These are phyloP conservation scores for Marasmarcha lunaedactyla DNA, from an alignment of 2,888 invertebrate species.

Conservation along the genomic window DNA sequence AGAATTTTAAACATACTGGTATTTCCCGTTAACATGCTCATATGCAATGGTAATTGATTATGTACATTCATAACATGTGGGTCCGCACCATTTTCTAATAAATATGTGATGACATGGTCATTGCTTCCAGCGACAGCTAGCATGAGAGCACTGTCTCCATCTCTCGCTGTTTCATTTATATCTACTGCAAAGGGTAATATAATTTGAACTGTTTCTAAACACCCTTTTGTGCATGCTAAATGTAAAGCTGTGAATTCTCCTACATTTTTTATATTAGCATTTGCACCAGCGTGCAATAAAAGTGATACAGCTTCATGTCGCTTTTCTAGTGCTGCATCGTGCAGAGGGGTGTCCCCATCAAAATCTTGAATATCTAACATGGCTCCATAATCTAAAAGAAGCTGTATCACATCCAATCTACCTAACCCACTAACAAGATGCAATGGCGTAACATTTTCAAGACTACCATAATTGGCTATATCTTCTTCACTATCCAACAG, in stretches of 20 bases:
- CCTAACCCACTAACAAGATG: slow-evolving; percentile 52
- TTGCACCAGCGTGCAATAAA: slow-evolving; percentile 50
- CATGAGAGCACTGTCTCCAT: slow-evolving; percentile 46
- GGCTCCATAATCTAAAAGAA: slow-evolving; percentile 49
- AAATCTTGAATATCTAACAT: slow-evolving; percentile 52
- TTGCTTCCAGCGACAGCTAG: slow-evolving; percentile 37
- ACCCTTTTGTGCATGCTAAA: slow-evolving; percentile 51
- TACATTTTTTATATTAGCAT: slow-evolving; percentile 46
- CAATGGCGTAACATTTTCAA: slow-evolving; percentile 55
- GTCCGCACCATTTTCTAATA: slow-evolving; percentile 46
- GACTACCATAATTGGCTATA: slow-evolving; percentile 53
- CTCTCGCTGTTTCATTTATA: slow-evolving; percentile 36
- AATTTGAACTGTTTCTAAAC: slow-evolving; percentile 31
- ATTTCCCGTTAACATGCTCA: slow-evolving; percentile 38
- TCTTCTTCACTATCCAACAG: slow-evolving; percentile 40
- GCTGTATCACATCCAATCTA: slow-evolving; percentile 38
- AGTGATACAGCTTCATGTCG: slow-evolving; percentile 34
- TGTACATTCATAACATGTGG: slow-evolving; percentile 38
- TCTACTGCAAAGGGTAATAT: slow-evolving; percentile 43
- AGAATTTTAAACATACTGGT: slow-evolving; percentile 36
- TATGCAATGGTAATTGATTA: slow-evolving; percentile 41
- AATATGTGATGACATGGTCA: slow-evolving; percentile 38
- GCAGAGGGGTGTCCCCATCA: slow-evolving; percentile 61
- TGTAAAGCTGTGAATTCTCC: slow-evolving; percentile 48
- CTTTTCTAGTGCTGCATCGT: slow-evolving; percentile 43